Conservation (phyloP, 2,888 invertebrate genomes). For the Polydrusus cervinus region DNA sequence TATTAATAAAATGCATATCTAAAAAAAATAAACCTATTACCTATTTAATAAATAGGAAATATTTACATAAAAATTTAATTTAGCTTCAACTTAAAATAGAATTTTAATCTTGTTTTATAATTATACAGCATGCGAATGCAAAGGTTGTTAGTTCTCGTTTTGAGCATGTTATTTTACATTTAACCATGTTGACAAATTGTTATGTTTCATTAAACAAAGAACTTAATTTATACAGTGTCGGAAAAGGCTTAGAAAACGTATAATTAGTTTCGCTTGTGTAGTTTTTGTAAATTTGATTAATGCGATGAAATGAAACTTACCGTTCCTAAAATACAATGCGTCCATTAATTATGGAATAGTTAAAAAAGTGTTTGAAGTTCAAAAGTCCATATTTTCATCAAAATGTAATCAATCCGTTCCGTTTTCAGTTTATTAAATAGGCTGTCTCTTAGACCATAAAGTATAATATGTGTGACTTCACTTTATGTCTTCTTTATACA, state of each 20-base stretch:
- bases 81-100: background rate
- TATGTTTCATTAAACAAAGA: constrained; percentile 17
- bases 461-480: too few relatives aligned
- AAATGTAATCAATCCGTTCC: too few relatives aligned
- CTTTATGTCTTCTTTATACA: too few relatives aligned
- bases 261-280: constrained; percentile 11
- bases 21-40: too few relatives aligned
- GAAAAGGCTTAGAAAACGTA: constrained; percentile 9
- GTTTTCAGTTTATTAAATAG: too few relatives aligned
- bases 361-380: too few relatives aligned
- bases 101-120: constrained; percentile 18
- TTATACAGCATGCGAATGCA: constrained; percentile 35
- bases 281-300: constrained; percentile 14
- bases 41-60: background rate
- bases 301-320: background rate
- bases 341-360: too few relatives aligned
- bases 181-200: constrained; percentile 23
- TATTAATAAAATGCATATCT: too few relatives aligned
- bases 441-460: too few relatives aligned
- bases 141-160: constrained; percentile 29
- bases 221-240: constrained; percentile 15
- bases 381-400: too few relatives aligned
- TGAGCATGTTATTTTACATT: constrained; percentile 24
- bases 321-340: background rate
- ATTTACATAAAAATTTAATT: background rate